These are phyloP conservation scores for Malurus splendens DNA, from an alignment of 2,797 vertebrate species.

Conservation along the genomic window DNA sequence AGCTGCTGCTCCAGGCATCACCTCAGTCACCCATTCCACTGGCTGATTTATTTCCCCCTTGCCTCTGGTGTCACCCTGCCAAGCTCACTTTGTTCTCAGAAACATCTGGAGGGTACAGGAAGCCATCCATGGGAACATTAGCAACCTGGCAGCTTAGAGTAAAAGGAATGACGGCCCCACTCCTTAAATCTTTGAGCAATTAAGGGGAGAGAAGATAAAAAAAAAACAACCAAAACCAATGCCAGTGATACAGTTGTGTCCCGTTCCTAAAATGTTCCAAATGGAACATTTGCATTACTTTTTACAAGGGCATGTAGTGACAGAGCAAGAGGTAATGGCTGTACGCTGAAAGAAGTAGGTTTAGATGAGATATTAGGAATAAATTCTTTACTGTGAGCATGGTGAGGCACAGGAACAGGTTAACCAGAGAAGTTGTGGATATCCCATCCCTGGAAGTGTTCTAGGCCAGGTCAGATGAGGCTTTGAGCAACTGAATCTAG, in stretches of 20 bases:
- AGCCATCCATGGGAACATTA: background rate
- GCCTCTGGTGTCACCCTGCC: background rate
- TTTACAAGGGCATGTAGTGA: background rate
- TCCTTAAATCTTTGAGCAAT: background rate
- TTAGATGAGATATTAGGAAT: background rate
- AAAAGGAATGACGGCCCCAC: background rate
- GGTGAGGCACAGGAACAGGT: background rate
- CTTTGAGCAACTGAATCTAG: background rate
- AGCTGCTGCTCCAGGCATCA: background rate
- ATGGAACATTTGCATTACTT: background rate
- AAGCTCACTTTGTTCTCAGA: background rate
- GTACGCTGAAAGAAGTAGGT: background rate
- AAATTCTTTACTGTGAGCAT: background rate
- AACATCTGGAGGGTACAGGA: background rate
- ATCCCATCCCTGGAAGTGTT: background rate
- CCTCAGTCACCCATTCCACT: background rate
- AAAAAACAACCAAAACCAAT: background rate
- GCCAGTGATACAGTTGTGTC: background rate
- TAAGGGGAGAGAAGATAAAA: background rate
- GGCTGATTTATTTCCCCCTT: background rate
- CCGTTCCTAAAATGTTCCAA: too few relatives aligned
- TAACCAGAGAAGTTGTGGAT: background rate
- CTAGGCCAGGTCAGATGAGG: background rate
- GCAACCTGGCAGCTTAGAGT: background rate
- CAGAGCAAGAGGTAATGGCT: background rate